Percentiles rank a stretch among this genome's conserved stretches.
phyloP scores from a whole-genome alignment of 2,113 vertebrate species.

The Leptobrachium leishanense region DNA sequence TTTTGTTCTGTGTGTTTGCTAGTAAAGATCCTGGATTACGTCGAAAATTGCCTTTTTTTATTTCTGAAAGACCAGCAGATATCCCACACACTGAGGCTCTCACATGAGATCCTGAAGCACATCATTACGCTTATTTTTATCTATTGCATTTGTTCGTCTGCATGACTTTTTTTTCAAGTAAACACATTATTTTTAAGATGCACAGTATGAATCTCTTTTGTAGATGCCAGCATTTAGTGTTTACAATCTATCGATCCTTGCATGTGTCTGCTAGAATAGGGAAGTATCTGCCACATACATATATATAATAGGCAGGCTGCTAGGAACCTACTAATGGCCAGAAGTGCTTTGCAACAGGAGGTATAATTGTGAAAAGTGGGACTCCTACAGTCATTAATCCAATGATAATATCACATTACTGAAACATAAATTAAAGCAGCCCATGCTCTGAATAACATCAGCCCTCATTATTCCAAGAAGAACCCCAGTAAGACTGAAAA shows the following conservation, averaged over 20 bases:
- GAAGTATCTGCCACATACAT: slow-evolving; percentile 1
- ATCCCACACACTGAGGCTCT: too few species aligned
- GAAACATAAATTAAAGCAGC: slow-evolving; percentile 42
- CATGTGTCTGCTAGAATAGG: background rate
- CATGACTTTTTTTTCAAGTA: background rate
- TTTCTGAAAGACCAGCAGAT: too few species aligned
- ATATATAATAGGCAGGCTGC: background rate
- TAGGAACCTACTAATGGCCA: slow-evolving; percentile 3
- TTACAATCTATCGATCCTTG: background rate
- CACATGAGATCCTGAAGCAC: too few species aligned
- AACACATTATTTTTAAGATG: background rate
- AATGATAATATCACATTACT: slow-evolving; percentile 40
- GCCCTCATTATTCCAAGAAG: slow-evolving; percentile 41
- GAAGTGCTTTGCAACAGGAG: slow-evolving; percentile 27
- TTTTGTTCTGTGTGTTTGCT: too few species aligned
- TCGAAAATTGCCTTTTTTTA: too few species aligned
- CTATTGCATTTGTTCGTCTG: too few species aligned
- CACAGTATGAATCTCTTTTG: background rate
- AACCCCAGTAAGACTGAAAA: slow-evolving; percentile 31
- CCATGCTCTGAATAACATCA: slow-evolving; percentile 25
- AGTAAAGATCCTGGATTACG: too few species aligned
- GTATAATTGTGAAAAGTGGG: slow-evolving; percentile 15
- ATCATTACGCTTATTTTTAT: too few species aligned
- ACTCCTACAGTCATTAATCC: slow-evolving; percentile 32
- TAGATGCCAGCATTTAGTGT: background rate